Conservation (phyloP, 53 echinoderm and acorn worm genomes). For the Holothuria scabra region DNA sequence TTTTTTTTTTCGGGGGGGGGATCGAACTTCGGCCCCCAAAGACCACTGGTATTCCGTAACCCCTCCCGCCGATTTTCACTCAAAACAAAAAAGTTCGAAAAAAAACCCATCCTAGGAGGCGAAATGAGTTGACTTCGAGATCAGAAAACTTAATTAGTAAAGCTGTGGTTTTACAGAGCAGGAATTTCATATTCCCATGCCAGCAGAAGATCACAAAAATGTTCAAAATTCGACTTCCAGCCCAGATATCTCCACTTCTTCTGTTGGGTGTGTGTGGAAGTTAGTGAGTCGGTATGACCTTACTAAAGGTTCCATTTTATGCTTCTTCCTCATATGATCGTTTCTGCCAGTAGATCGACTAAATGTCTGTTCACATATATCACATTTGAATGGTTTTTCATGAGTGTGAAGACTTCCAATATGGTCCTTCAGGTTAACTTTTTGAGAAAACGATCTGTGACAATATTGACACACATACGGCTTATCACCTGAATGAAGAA, state of each 20-base stretch:
- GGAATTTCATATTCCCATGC: too few relatives aligned
- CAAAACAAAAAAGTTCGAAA: too few relatives aligned
- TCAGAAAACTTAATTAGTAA: too few relatives aligned
- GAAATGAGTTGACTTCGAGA: too few relatives aligned
- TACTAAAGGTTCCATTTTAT: background rate
- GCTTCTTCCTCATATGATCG: conserved; percentile 23
- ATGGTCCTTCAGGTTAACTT: conserved; percentile 42
- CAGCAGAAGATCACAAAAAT: too few relatives aligned
- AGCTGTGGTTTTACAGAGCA: too few relatives aligned
- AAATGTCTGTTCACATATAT: conserved; percentile 12
- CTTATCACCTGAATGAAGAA: conserved; percentile 42
- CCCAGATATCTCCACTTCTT: conserved; percentile 14
- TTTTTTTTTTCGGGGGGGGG: too few relatives aligned
- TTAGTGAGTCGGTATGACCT: conserved; percentile 4
- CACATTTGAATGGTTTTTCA: conserved; percentile 25
- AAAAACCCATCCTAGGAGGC: too few relatives aligned
- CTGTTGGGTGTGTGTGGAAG: conserved; percentile 9
- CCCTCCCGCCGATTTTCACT: too few relatives aligned
- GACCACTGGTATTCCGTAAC: too few relatives aligned
- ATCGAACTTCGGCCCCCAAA: too few relatives aligned
- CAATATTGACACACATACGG: conserved; percentile 41
- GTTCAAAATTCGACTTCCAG: background rate
- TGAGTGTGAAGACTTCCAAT: conserved; percentile 41
- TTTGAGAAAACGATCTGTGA: conserved; percentile 21
- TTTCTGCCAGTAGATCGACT: conserved; percentile 21